Base-by-base conservation (phyloP, 2,797 vertebrate genomes). In the Myripristis murdjan region DNA sequence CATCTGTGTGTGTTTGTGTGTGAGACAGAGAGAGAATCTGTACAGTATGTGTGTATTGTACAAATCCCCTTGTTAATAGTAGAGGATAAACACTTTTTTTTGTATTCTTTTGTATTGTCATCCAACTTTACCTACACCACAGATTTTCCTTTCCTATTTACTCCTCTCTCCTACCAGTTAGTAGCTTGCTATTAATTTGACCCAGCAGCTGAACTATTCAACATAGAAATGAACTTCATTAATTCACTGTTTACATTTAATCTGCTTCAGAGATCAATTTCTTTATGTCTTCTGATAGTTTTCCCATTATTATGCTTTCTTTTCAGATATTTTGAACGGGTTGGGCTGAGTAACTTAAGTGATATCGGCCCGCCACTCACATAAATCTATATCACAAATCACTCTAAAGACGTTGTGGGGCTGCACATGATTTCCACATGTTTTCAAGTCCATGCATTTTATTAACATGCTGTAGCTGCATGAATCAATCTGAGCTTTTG, bases 1-100 rank as follows among this genome's bases (percentile, higher is more conserved):
- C 84, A 81, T 89, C 89, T 85, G 58, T 84, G 83, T 88, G 87
- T 78, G 79, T 80, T 56, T 83, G 85, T 64, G 75, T 79, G 77
- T 70, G 82, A 81, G 69, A 76, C 55, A 78, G 69, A 81, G 46
- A 79, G 71, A 61, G 67, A 86, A 87, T 79, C 69, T 23, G 31
- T 83, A 83, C 83, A 86, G 66, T 60, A 57, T 87, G 87, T 81
- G 86, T 76, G 55, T 80, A 66, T 60, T 80, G 55, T 72, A 75
- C 53, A 53, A 77, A 76, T 55, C 24, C 64, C 20, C 48, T 26
- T 53, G 58, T 61, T 77, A 71, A 71, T 75, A 76, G 61, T 64
- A 48, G 33, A 75, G 58, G 47, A 53, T 70, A 57, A 75, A 76
- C 73, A 79, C 35, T 64, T 12, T 64, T 61, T 15, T 64, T 61